Percentiles rank a stretch among this genome's conserved stretches.
Evolutionary conservation across 2,113 vertebrate species (phyloP).

Genomic region (Oncorhynchus tshawytscha): DNA sequence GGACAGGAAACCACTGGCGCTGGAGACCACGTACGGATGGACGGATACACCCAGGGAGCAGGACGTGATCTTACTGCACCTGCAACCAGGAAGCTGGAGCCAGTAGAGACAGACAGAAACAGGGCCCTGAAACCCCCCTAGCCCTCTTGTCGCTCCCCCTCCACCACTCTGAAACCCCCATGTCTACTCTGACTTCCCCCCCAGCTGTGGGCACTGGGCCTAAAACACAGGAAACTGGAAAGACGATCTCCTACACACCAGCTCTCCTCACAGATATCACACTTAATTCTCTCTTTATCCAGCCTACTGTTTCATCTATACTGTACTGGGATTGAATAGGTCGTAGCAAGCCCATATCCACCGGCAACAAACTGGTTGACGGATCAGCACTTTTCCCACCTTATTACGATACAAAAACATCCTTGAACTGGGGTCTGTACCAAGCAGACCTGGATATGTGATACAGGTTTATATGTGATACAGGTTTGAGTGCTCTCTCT

Average conservation of each 20-base stretch:
- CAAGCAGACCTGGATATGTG: too few species aligned
- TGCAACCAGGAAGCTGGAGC: slow-evolving; percentile 68
- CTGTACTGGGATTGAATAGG: too few species aligned
- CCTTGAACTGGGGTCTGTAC: too few species aligned
- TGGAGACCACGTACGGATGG: neutral
- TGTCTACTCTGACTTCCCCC: slow-evolving; percentile 56
- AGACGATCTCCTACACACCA: slow-evolving; percentile 19
- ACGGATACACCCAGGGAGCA: slow-evolving; percentile 56
- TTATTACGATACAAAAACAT: too few species aligned
- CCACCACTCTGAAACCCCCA: slow-evolving; percentile 32
- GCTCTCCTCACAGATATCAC: neutral
- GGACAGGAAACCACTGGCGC: slow-evolving; percentile 68
- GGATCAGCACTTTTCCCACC: too few species aligned
- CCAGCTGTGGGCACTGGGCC: slow-evolving; percentile 66
- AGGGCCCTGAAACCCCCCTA: slow-evolving; percentile 3
- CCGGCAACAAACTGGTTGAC: too few species aligned
- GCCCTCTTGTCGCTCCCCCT: neutral
- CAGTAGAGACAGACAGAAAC: slow-evolving; percentile 43
- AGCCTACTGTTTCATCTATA: neutral
- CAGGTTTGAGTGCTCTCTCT: too few species aligned
- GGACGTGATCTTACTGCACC: slow-evolving; percentile 78
- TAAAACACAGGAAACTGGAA: slow-evolving; percentile 63
- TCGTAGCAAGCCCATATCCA: too few species aligned
- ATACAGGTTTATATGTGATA: too few species aligned
- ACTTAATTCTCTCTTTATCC: neutral